Conservation (phyloP, 1,140 invertebrate species). For the Patella vulgata region DNA sequence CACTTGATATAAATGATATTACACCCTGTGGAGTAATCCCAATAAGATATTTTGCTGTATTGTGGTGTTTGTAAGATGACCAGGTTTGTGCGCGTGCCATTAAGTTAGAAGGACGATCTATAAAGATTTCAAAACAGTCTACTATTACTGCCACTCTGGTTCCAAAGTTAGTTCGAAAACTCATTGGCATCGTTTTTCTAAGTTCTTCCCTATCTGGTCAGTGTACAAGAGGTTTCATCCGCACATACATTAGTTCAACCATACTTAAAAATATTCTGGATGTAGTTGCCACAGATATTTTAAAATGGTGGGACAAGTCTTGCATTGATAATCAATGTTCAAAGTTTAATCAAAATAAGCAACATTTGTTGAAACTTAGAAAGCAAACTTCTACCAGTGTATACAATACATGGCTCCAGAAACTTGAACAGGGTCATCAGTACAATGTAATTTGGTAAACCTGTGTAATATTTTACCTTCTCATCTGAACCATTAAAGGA, state of each 20-base stretch:
- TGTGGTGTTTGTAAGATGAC: constrained; percentile 30
- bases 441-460: too few species aligned
- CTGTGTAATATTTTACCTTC: too few species aligned
- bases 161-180: constrained; percentile 31
- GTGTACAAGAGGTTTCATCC: constrained; percentile 17
- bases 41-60: constrained; percentile 34
- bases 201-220: constrained; percentile 32
- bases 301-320: constrained; percentile 15
- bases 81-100: constrained; percentile 26
- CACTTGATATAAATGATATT: constrained; percentile 28
- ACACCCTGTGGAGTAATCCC: constrained; percentile 30
- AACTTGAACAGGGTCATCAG: too few species aligned
- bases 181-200: constrained; percentile 24
- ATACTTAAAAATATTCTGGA: constrained; percentile 18
- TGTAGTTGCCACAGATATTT: constrained; percentile 14
- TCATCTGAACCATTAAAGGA: too few species aligned
- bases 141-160: constrained; percentile 31
- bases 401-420: too few species aligned
- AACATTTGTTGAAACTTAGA: too few species aligned
- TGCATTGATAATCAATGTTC: constrained; percentile 7
- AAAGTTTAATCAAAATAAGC: constrained; percentile 3
- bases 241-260: constrained; percentile 21
- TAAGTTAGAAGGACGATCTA: constrained; percentile 29
- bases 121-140: constrained; percentile 45
- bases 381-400: too few species aligned